Evolutionary conservation across 2,113 vertebrate species (phyloP).

Genomic region (Ophiodon elongatus): DNA sequence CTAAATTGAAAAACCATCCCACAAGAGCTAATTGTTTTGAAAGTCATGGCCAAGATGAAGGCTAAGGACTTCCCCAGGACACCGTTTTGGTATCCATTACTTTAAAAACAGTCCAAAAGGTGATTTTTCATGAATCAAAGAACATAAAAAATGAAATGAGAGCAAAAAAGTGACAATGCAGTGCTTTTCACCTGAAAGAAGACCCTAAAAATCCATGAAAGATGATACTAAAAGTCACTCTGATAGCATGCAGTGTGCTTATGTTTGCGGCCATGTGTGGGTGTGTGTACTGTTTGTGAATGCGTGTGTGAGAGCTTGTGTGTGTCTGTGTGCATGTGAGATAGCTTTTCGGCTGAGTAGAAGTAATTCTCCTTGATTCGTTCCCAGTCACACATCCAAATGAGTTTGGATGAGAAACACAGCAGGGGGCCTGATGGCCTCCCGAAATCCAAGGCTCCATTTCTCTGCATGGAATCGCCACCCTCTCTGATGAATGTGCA

Average conservation of each 20-base stretch:
- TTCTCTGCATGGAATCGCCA: slow-evolving; percentile 59
- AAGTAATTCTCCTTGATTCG: slow-evolving; percentile 79
- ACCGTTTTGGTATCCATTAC: neutral
- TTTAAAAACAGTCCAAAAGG: slow-evolving; percentile 10
- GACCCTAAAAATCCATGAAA: slow-evolving; percentile 36
- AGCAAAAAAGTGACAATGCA: slow-evolving; percentile 13
- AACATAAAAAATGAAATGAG: slow-evolving; percentile 1
- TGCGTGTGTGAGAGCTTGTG: slow-evolving; percentile 14
- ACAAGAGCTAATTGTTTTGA: slow-evolving; percentile 36
- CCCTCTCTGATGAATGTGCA: slow-evolving; percentile 50
- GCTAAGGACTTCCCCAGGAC: slow-evolving; percentile 6
- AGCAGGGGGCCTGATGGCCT: slow-evolving; percentile 52
- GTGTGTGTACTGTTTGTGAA: slow-evolving; percentile 8
- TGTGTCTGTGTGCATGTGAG: slow-evolving; percentile 4
- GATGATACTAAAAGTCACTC: slow-evolving; percentile 2
- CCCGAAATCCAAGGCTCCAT: slow-evolving; percentile 56
- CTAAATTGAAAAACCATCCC: slow-evolving; percentile 9
- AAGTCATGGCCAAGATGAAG: slow-evolving; percentile 19
- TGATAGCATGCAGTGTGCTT: neutral
- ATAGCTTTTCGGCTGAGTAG: slow-evolving; percentile 56
- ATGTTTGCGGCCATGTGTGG: slow-evolving; percentile 10
- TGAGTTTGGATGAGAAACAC: slow-evolving; percentile 75
- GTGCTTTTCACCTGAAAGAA: slow-evolving; percentile 12
- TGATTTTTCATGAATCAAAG: neutral
- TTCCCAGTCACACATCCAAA: slow-evolving; percentile 81